These are phyloP conservation scores for Lonchura striata DNA, from an alignment of 2,113 vertebrate species.

Conservation along the genomic window DNA sequence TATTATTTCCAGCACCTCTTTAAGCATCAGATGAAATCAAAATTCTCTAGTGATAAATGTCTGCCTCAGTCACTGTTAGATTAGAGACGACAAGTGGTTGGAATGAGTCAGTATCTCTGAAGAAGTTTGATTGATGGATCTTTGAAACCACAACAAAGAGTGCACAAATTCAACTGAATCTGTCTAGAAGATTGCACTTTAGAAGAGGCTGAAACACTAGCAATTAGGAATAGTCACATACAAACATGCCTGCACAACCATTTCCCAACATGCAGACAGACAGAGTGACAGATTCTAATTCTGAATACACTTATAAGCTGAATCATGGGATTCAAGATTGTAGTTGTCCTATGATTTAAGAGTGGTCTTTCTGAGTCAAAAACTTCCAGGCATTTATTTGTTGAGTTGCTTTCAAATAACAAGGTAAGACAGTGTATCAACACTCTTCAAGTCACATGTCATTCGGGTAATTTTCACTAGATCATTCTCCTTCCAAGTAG, in stretches of 20 bases:
- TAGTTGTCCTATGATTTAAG: neutral
- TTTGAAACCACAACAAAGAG: neutral
- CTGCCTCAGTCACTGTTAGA: neutral
- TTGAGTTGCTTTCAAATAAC: neutral
- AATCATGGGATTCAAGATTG: neutral
- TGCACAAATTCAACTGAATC: neutral
- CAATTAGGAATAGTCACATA: neutral
- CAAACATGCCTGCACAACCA: neutral
- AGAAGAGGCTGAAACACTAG: neutral
- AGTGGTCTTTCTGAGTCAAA: neutral
- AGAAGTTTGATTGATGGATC: neutral
- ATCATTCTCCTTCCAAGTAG: neutral
- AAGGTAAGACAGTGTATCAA: neutral
- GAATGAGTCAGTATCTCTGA: neutral
- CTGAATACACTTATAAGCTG: neutral
- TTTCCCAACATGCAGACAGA: neutral
- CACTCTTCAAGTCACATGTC: neutral
- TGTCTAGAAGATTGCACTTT: neutral
- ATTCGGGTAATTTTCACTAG: neutral
- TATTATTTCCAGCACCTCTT: slow-evolving; percentile 9
- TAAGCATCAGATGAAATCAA: neutral
- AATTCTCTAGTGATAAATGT: neutral
- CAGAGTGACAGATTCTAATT: neutral
- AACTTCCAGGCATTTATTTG: neutral
- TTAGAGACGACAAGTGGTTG: neutral